Evolutionary conservation across 2,113 vertebrate species (phyloP), one percentile per base, ranked within the genome.

Genomic region (Romanogobio albipinnatus): DNA sequence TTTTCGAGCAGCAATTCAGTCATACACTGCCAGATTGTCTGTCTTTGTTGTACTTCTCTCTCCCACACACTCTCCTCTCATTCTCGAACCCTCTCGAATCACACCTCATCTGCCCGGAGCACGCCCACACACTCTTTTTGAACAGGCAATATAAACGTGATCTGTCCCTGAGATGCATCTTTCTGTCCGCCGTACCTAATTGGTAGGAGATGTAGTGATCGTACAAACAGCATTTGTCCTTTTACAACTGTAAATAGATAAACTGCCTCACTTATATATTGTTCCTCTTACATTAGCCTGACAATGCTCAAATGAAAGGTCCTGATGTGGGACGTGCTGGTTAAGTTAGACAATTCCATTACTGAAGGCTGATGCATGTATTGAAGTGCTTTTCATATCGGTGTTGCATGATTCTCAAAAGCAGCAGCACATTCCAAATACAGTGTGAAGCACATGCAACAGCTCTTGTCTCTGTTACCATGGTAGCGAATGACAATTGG

Each of bases 401-500:
- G 45, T 36, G 33, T 8, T 85, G 53, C 75, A 76, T 15, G 15
- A 70, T 49, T 83, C 76, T 84, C 78, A 9, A 87, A 76, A 76
- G 71, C 83, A 76, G 73, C 84, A 87, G 49, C 43, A 70, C 49
- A 45, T 85, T 78, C 47, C 47, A 64, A 89, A 86, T 89, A 82
- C 84, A 85, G 81, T 80, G 80, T 24, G 83, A 84, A 79, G 62
- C 86, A 77, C 80, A 64, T 85, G 88, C 80, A 66, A 89, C 83
- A 81, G 86, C 81, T 79, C 74, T 87, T 62, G 53, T 81, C 84
- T 89, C 81, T 61, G 88, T 89, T 89, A 84, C 88, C 88, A 89
- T 89, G 88, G 88, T 47, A 87, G 86, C 88, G 85, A 87, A 89
- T 87, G 88, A 87, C 88, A 89, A 87, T 87, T 85, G 86, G 86